These are phyloP conservation scores for Triplophysa dalaica DNA, from an alignment of 2,113 vertebrate species.

Conservation along the genomic window DNA sequence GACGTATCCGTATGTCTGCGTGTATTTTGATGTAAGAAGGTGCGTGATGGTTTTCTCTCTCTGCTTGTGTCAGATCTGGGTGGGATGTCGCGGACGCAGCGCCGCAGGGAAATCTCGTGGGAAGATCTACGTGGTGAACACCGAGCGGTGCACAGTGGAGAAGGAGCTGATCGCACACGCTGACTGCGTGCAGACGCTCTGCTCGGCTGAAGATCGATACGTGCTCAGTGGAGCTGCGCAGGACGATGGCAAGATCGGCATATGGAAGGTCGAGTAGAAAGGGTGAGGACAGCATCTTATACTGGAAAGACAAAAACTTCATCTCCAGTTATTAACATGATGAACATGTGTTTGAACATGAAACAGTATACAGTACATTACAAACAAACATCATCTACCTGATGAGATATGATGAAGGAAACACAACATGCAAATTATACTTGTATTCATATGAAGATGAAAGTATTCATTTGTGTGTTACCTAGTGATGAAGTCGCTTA, in stretches of 20 bases:
- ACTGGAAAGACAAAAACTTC: too few species aligned
- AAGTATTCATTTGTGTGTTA: background rate
- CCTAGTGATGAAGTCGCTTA: background rate
- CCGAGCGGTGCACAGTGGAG: constrained; percentile 75
- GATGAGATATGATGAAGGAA: background rate
- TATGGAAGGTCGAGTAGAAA: constrained; percentile 89
- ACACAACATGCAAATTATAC: background rate
- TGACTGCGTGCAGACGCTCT: constrained; percentile 80
- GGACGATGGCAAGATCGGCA: constrained; percentile 91
- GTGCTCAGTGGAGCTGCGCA: constrained; percentile 87
- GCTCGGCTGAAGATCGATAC: constrained; percentile 90
- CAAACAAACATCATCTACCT: background rate
- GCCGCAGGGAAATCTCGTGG: constrained; percentile 76
- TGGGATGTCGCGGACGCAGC: constrained; percentile 80
- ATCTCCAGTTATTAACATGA: too few species aligned
- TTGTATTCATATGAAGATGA: background rate
- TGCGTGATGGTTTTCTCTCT: background rate
- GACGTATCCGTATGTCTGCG: background rate
- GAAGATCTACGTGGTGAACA: constrained; percentile 87
- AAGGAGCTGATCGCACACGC: constrained; percentile 89
- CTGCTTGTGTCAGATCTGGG: constrained; percentile 80
- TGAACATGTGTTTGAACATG: too few species aligned
- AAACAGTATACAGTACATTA: background rate
- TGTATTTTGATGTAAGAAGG: background rate
- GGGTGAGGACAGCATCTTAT: background rate